Base-by-base conservation (phyloP, 1,140 invertebrate species). In the Aphelinus atriplicis region DNA sequence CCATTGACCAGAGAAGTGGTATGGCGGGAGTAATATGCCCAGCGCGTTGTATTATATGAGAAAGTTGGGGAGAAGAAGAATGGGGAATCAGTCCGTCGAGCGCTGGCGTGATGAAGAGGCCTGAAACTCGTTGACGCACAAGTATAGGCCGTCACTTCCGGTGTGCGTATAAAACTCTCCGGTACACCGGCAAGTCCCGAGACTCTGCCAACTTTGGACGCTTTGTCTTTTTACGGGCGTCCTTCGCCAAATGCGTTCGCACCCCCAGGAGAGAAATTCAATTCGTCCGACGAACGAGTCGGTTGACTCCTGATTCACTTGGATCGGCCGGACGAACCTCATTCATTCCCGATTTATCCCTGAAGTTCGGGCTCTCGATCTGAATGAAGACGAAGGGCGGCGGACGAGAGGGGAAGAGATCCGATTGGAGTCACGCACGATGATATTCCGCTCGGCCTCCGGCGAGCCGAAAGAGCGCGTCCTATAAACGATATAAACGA, bases 61-160 rank as follows among this genome's bases (percentile, higher is more conserved):
- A 71, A 71, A 42, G 51, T 71, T 51, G 53, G 58, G 53, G 50
- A 61, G 53, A 46, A 45, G 51, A 6, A 53, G 1, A 9, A 45
- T 51, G 51, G 60, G n/a, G 47, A 69, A 70, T 61, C 45, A 56
- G 51, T 53, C 51, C 42, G 57, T 45, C 1, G n/a, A 43, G 1
- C 9, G 7, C 55, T 7, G 9, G 3, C n/a, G 53, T 10, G 51
- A 71, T 63, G 63, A 64, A 60, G 55, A 6, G 60, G 1, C 7
- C 46, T 7, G 50, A 64, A 71, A 64, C 70, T 64, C 64, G 61
- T 71, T 71, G 61, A 71, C 64, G 26, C 10, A 48, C 47, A 7
- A 50, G 45, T 48, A 51, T 48, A 70, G 3, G n/a, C 57, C 26
- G 4, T 10, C 43, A 26, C 26, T 26, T 26, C 26, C 26, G 26